Evolutionary conservation across 2,113 vertebrate genomes (phyloP), one percentile per base, ranked within the genome.

Genomic region (Grammomys surdaster): DNA sequence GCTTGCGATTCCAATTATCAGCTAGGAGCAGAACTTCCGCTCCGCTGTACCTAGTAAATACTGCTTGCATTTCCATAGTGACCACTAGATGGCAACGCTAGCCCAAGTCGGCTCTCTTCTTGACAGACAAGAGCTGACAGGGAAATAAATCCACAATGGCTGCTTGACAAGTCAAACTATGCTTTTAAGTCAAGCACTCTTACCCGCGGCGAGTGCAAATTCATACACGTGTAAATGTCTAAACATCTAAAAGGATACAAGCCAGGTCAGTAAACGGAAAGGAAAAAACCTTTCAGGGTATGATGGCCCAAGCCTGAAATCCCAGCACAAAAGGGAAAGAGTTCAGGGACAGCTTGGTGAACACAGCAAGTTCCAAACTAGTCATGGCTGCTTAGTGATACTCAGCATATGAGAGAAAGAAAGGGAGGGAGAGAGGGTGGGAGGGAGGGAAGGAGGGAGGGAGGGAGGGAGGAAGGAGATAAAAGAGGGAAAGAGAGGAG

Each of bases 81-180:
- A 48, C 95, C 97, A 97, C 95, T 8, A 97, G 97, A 94, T 98
- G 97, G 96, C 96, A 82, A 82, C 60, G 77, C 51, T 13, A 5
- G 51, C 24, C 86, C n/a, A 77, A 84, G 43, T 69, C 54, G 2
- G 22, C 86, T 4, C 8, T 56, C 9, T 58, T 43, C 84, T 54
- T 33, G 48, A 40, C 9, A 19, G 51, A 43, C 4, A 20, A 58
- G 51, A 1, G 14, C 5, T 31, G 51, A 8, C n/a, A 19, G 8
- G 36, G 26, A 58, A 58, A 40, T 26, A 40, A 40, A 43, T 36
- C 48, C 3, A 13, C 11, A 43, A 70, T 17, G 40, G 89, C 40
- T 75, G 60, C 31, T 78, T 75, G 70, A 40, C 36, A 67, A 63
- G 26, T 22, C 58, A 33, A 51, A 6, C 48, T 40, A 6, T 58